Evolutionary conservation across 2,113 vertebrate genomes (phyloP).

Genomic region (Hipposideros armiger): DNA sequence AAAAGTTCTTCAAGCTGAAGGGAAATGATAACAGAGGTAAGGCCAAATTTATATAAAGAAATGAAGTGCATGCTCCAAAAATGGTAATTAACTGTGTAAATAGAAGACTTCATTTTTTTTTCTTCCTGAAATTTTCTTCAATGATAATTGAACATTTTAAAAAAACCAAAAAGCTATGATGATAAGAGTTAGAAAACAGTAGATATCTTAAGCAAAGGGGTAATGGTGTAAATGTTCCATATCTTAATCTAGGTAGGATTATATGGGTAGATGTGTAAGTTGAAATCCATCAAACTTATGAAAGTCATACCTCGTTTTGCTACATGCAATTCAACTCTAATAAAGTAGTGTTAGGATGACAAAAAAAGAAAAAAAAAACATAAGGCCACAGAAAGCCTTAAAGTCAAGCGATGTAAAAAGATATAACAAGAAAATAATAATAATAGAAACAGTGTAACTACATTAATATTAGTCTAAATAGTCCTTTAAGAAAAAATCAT

Average conservation of each 20-base stretch:
- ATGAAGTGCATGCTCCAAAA: not conserved
- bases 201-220: not conserved
- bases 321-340: not conserved
- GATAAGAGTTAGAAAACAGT: not conserved
- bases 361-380: not conserved
- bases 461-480: not conserved
- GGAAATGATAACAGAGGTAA: not conserved
- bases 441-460: not conserved
- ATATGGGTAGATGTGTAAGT: not conserved
- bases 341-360: not conserved
- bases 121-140: constrained; percentile 34
- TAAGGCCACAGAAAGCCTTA: not conserved
- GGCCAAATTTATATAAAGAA: not conserved
- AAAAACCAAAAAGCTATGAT: not conserved
- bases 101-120: not conserved
- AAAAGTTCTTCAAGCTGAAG: not conserved
- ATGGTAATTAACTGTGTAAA: not conserved
- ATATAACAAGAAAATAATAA: not conserved
- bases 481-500: not conserved
- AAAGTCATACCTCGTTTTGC: not conserved
- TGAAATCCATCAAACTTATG: not conserved
- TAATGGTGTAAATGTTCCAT: not conserved
- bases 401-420: not conserved
- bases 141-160: not conserved
- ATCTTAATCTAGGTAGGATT: not conserved